Evolutionary conservation across 2,797 vertebrate species (phyloP), one percentile per base, ranked within the genome.

Genomic region (Benthosema pterotum): DNA sequence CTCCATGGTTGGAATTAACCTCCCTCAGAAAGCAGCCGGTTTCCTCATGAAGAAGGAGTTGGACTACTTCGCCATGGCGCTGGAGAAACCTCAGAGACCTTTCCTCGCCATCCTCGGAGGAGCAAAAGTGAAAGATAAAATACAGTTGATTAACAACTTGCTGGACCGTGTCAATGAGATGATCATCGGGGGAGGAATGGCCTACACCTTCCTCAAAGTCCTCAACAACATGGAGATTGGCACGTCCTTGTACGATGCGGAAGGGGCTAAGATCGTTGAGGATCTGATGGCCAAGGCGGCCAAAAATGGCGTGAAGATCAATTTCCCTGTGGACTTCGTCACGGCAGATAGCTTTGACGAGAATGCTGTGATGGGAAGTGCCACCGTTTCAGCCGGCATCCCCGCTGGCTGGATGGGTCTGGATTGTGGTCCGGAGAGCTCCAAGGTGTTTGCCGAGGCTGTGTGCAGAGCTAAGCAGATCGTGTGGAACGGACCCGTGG

Each of bases 11-110:
- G 97, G 98, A 57, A 95, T 98, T 57, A 92, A 93, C 52, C 89
- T 99, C 71, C 88, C 96, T 59, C 94, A 98, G 90, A 99, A 97
- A 77, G 98, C 97, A 3, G 95, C 96, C 57, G 98, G 98, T 1
- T 99, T 99, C 91, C 89, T 99, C 69, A 97, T 99, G 97, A 99
- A 99, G 94, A 99, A 99, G 78, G 97, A 99, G 90, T 91, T 99
- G 52, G 96, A 99, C 81, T 99, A 99, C 83, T 99, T 99, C 63
- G 97, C 98, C 60, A 99, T 98, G 91, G 97, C 96, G 11, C 90
- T 99, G 72, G 98, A 99, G 88, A 96, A 92, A 73, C 97, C 98
- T 2, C 92, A 96, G 87, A 94, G 84, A 72, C 97, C 98, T 2
- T 99, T 99, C 88, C 82, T 99, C 80, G 98, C 97, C 77, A 99